Conservation (phyloP, 2,113 vertebrate genomes). For the Saccopteryx bilineata region DNA sequence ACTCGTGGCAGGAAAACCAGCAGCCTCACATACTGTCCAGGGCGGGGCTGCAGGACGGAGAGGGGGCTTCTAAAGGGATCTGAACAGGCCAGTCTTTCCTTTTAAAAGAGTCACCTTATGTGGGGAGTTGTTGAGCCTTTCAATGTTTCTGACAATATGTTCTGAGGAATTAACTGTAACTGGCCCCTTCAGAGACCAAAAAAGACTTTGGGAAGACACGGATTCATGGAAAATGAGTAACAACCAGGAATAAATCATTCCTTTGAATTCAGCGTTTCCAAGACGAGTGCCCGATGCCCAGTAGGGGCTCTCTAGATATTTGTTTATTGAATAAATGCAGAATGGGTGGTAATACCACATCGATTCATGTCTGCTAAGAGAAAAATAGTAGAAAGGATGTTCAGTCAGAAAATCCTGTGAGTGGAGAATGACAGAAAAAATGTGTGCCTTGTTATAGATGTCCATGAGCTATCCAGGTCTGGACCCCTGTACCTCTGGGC, state of each 20-base stretch:
- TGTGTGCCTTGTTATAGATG: background rate
- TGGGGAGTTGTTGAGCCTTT: background rate
- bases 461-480: background rate
- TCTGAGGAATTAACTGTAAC: background rate
- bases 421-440: background rate
- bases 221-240: background rate
- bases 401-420: background rate
- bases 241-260: background rate
- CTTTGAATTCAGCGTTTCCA: background rate
- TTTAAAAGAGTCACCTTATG: background rate
- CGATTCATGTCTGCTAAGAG: background rate
- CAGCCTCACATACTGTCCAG: fast-evolving
- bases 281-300: background rate
- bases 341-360: background rate
- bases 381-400: background rate
- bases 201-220: background rate
- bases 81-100: background rate
- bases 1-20: background rate
- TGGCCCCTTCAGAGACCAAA: background rate
- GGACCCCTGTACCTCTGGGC: background rate
- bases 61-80: background rate
- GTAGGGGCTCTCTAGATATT: background rate
- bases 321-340: background rate
- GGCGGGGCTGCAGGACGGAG: background rate
- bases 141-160: background rate